Conservation (phyloP, 2,888 invertebrate genomes). For the Temnothorax unifasciatus region DNA sequence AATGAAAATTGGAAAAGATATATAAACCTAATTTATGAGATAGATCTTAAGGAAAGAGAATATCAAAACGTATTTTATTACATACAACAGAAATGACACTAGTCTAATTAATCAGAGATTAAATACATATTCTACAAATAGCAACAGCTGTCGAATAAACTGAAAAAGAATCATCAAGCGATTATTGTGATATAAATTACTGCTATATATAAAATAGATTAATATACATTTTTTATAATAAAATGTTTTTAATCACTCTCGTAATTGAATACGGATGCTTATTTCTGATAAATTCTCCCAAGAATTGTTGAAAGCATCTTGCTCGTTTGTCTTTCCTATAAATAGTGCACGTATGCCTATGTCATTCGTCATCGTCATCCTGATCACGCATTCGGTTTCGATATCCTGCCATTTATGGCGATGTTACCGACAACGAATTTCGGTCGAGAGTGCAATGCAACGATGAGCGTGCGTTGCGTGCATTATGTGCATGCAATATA, state of each 20-base stretch:
- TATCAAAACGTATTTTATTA: background rate
- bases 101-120: background rate
- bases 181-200: background rate
- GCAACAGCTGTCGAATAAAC: background rate
- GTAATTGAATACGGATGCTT: background rate
- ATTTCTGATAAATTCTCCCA: background rate
- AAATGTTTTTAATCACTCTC: background rate
- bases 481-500: conserved; percentile 11
- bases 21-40: background rate
- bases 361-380: conserved; percentile 13
- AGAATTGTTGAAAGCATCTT: background rate
- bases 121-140: background rate
- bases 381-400: conserved; percentile 32
- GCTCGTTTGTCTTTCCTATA: background rate
- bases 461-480: conserved; percentile 50
- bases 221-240: background rate
- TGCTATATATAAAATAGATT: background rate
- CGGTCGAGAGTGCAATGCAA: conserved; percentile 51
- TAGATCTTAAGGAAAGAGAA: background rate
- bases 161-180: background rate
- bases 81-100: background rate
- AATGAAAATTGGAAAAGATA: background rate
- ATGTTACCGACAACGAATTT: conserved; percentile 22
- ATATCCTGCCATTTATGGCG: conserved; percentile 38
- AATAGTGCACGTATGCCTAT: background rate